phyloP scores from a whole-genome alignment of 2,888 invertebrate species.

The Xiphydria camelus region DNA sequence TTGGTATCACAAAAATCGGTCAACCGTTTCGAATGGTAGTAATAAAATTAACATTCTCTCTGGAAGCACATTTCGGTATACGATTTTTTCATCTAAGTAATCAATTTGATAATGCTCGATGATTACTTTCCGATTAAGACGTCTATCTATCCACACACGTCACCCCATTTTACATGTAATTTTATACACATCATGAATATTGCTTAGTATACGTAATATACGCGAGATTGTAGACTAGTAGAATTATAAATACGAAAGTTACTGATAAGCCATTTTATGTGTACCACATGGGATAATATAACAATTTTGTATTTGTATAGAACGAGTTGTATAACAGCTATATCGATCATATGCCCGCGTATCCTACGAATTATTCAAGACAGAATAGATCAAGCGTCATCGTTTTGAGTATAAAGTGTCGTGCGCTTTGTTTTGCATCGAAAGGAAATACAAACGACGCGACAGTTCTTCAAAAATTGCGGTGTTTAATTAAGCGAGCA shows the following conservation, averaged over 20 bases:
- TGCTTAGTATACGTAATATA: constrained; percentile 35
- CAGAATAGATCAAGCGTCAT: constrained; percentile 26
- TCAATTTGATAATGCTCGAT: constrained; percentile 14
- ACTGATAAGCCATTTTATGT: constrained; percentile 47
- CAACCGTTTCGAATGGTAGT: too few relatives aligned
- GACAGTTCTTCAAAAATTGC: constrained; percentile 33
- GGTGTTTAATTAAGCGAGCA: constrained; percentile 18
- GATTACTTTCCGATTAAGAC: constrained; percentile 28
- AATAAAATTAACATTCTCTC: too few relatives aligned
- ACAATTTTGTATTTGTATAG: constrained; percentile 51
- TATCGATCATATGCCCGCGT: constrained; percentile 29
- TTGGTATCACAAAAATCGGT: too few relatives aligned
- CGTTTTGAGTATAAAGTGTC: constrained; percentile 31
- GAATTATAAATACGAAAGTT: constrained; percentile 30
- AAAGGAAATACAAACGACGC: constrained; percentile 17
- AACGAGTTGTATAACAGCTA: constrained; percentile 36
- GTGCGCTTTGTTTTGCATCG: constrained; percentile 29
- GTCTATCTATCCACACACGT: constrained; percentile 33
- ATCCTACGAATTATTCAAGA: constrained; percentile 14
- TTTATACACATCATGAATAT: constrained; percentile 35
- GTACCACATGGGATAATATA: constrained; percentile 52
- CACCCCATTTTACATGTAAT: constrained; percentile 40
- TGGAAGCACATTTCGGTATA: too few relatives aligned
- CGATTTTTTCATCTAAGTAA: too few relatives aligned
- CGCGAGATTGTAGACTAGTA: constrained; percentile 39